Evolutionary conservation across 2,888 invertebrate genomes (phyloP).

Genomic region (Drosophila nigritarsus): DNA sequence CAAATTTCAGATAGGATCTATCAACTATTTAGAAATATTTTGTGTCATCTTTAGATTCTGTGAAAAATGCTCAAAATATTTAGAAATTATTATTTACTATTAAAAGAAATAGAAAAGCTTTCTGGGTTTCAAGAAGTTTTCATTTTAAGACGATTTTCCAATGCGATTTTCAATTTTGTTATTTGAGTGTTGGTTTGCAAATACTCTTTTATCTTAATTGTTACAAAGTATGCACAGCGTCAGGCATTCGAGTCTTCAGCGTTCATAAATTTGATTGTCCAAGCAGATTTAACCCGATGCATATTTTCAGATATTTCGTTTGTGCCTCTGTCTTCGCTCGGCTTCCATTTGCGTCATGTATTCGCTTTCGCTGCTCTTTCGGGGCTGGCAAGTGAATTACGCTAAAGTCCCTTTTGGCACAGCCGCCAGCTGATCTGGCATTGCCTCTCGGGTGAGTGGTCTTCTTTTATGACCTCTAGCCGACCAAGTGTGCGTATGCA

Average conservation of each 20-base stretch:
- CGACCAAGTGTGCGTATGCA: slow-evolving; percentile 67
- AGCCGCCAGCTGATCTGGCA: slow-evolving; percentile 18
- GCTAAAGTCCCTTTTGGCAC: neutral
- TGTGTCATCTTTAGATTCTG: neutral
- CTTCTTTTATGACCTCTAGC: slow-evolving; percentile 73
- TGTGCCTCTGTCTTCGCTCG: neutral
- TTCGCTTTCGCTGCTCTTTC: neutral
- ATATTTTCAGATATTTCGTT: slow-evolving; percentile 5
- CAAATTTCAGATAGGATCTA: neutral
- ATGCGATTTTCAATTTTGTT: neutral
- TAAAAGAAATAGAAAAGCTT: neutral
- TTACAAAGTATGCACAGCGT: neutral
- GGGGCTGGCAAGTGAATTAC: slow-evolving; percentile 9
- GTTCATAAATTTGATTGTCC: neutral
- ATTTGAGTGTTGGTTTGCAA: neutral
- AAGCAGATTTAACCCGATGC: neutral
- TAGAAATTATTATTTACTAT: neutral
- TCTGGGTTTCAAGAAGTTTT: neutral
- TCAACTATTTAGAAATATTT: neutral
- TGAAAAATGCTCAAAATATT: neutral
- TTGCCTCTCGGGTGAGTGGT: slow-evolving; percentile 54
- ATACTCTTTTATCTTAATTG: neutral
- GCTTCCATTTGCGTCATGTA: neutral
- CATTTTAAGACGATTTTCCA: neutral
- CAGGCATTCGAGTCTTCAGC: neutral